A percentile compares a stretch with the other conserved stretches of the same genome.
phyloP scores from a whole-genome alignment of 2,888 invertebrate genomes.

The Orchesella flavescens region DNA sequence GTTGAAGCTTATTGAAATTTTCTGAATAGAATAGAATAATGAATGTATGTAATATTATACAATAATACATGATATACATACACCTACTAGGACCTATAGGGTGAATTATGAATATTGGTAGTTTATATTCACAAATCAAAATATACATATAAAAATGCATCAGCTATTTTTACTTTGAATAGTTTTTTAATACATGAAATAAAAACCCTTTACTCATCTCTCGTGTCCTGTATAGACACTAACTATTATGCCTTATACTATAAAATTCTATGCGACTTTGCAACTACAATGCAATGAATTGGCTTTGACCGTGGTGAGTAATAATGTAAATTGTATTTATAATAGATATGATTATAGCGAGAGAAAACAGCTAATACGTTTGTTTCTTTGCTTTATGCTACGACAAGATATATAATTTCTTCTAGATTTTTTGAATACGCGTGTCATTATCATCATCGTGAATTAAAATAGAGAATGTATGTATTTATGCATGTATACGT shows the following conservation, averaged over 20 bases:
- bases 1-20: slow-evolving; percentile 44
- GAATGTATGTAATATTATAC: neutral
- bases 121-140: slow-evolving; percentile 30
- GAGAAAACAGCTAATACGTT: neutral
- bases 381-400: neutral
- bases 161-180: neutral
- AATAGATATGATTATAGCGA: no score
- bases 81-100: no score
- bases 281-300: no score
- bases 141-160: slow-evolving; percentile 6
- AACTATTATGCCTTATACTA: neutral
- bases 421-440: slow-evolving; percentile 5
- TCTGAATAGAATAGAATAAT: neutral
- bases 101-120: neutral
- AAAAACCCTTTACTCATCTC: neutral
- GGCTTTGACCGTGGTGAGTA: no score
- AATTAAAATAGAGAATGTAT: neutral
- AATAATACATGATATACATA: slow-evolving; percentile 10
- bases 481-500: no score
- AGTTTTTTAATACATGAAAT: neutral
- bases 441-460: neutral
- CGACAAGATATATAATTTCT: neutral
- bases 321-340: no score
- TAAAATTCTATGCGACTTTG: neutral
- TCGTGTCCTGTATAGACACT: neutral